Conservation (phyloP, 1,140 invertebrate genomes). For the Aphelenchoides fujianensis region DNA sequence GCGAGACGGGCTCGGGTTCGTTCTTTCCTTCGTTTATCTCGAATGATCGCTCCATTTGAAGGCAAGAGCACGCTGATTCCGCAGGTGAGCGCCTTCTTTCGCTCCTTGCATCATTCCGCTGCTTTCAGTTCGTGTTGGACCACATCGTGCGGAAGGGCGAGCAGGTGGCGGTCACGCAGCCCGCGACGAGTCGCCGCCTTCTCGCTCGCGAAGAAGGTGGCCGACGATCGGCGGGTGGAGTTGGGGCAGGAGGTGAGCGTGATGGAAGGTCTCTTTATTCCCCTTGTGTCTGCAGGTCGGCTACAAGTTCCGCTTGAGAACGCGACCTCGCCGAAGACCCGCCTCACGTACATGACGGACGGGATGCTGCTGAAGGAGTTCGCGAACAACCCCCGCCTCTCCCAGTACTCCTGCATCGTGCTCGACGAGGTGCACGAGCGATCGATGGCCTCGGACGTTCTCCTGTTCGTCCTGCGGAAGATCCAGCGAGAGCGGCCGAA, state of each 20-base stretch:
- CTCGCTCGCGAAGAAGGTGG: conserved; percentile 80
- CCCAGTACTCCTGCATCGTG: conserved; percentile 77
- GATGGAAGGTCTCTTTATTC: conserved; percentile 17
- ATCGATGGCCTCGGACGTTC: conserved; percentile 87
- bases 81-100: conserved; percentile 4
- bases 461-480: conserved; percentile 78
- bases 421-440: conserved; percentile 96
- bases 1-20: conserved; percentile 23
- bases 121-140: conserved; percentile 69
- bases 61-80: conserved; percentile 26
- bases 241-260: conserved; percentile 71
- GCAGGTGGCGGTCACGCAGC: conserved; percentile 77
- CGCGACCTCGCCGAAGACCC: conserved; percentile 72
- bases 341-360: conserved; percentile 83
- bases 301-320: conserved; percentile 90
- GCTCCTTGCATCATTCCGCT: neutral
- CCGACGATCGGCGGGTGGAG: conserved; percentile 71
- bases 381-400: conserved; percentile 68
- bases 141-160: conserved; percentile 67
- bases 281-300: conserved; percentile 68
- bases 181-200: conserved; percentile 86
- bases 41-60: too few species aligned
- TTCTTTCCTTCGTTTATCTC: too few species aligned
- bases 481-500: conserved; percentile 67
- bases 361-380: conserved; percentile 88